Evolutionary conservation across 2,888 invertebrate species (phyloP), one percentile per base, ranked within the genome.

Genomic region (Diarsia dahlii): DNA sequence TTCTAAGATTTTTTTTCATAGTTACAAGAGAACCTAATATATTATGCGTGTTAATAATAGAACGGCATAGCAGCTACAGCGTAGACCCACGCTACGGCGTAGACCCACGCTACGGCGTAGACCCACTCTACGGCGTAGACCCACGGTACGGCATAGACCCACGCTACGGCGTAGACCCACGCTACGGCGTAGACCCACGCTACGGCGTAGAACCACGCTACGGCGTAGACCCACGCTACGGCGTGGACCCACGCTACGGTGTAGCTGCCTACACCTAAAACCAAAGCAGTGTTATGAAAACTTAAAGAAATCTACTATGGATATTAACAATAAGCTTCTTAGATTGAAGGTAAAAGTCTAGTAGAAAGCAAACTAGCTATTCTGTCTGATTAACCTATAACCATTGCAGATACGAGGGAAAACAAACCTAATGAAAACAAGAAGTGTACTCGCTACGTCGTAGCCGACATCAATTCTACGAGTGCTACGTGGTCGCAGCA

Each of bases 151-250:
- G 20, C 54, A 60, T 80, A 80, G 74, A 3, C 20, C 0, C 34
- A 3, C 34, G 76, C 81, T 80, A 81, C 82, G 71, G 2, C 54
- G 54, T 76, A 76, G 74, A 8, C 8, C 1, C 1, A 6, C 0
- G 39, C 62, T 39, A 23, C 54, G 10, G 3, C 23, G 48, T 39
- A 71, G 48, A 15, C 13, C 2, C 23, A n/a, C 46, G 34, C 10
- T 12, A 23, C 54, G 10, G 10, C 23, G 48, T 28, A 71, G 48
- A 15, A 13, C 2, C 20, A n/a, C 34, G 46, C 10, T 12, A 6
- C 56, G 20, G 9, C n/a, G 0, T 54, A 54, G 9, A 18, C 5
- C 52, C 20, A 18, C 8, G 18, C 48, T 48, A 3, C 56, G 9
- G 9, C n/a, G 10, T 54, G n/a, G 9, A 18, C 5, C 52, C 8